A percentile compares a stretch with the other conserved stretches of the same genome.
Evolutionary conservation across 2,888 invertebrate genomes (phyloP).

Genomic region (Spodoptera picta): DNA sequence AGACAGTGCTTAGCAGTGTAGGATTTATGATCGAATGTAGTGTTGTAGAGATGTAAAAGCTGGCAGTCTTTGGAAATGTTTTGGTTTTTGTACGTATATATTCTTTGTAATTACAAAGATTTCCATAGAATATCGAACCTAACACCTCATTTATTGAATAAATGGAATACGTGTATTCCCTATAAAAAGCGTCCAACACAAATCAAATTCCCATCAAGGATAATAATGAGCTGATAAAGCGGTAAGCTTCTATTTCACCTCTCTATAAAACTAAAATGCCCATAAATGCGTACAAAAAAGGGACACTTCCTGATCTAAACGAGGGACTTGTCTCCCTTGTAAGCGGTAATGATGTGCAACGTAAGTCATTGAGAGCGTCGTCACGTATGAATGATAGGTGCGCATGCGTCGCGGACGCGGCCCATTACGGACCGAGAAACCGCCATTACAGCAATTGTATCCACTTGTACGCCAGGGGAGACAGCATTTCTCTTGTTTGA

Average conservation of each 20-base stretch:
- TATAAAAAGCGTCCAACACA: slow-evolving; percentile 12
- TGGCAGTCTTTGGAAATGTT: too few relatives aligned
- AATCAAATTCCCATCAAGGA: slow-evolving; percentile 23
- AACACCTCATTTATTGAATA: too few relatives aligned
- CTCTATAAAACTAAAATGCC: slow-evolving; percentile 48
- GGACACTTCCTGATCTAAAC: slow-evolving; percentile 50
- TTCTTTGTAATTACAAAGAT: too few relatives aligned
- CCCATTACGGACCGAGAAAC: slow-evolving; percentile 70
- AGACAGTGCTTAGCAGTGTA: slow-evolving; percentile 14
- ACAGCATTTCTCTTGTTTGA: slow-evolving; percentile 48
- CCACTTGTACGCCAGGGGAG: slow-evolving; percentile 45
- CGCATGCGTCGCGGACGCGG: slow-evolving; percentile 61
- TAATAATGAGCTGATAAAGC: slow-evolving; percentile 44
- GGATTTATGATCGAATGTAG: slow-evolving; percentile 16
- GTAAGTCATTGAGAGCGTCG: slow-evolving; percentile 62
- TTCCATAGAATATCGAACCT: too few relatives aligned
- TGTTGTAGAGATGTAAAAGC: too few relatives aligned
- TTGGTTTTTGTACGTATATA: too few relatives aligned
- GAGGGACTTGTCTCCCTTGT: slow-evolving; percentile 44
- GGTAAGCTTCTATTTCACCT: slow-evolving; percentile 27
- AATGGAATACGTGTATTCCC: too few relatives aligned
- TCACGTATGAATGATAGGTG: slow-evolving; percentile 67
- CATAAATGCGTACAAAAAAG: slow-evolving; percentile 41
- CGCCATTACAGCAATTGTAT: slow-evolving; percentile 68
- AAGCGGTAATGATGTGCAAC: slow-evolving; percentile 57